These are phyloP conservation scores for Leptinotarsa haldemani DNA, from an alignment of 2,888 invertebrate genomes.

Conservation along the genomic window DNA sequence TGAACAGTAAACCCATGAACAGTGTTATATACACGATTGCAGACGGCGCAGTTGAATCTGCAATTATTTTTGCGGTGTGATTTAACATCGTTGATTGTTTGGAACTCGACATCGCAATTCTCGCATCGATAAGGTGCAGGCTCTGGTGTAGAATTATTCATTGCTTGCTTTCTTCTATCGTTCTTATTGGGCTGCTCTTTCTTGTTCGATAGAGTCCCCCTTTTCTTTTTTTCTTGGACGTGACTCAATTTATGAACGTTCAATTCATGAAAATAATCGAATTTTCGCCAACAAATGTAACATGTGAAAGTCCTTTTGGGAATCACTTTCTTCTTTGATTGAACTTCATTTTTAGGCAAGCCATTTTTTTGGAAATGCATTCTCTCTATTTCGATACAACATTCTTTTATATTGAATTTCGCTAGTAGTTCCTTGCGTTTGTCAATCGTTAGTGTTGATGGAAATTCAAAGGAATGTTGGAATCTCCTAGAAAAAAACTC, in stretches of 20 bases:
- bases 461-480: neutral
- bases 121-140: constrained; percentile 24
- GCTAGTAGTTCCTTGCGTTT: neutral
- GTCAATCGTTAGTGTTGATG: neutral
- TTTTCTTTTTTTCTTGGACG: constrained; percentile 34
- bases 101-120: constrained; percentile 28
- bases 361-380: neutral
- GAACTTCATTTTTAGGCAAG: no score
- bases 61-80: constrained; percentile 34
- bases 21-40: constrained; percentile 32
- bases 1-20: constrained; percentile 33
- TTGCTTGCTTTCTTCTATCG: neutral
- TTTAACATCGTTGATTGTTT: constrained; percentile 28
- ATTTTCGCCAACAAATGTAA: constrained; percentile 46
- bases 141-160: neutral
- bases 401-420: neutral
- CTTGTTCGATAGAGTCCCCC: neutral
- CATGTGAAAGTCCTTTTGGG: constrained; percentile 44
- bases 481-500: neutral
- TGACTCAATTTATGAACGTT: constrained; percentile 40
- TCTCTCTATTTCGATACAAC: constrained; percentile 18
- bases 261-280: constrained; percentile 35
- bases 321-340: neutral
- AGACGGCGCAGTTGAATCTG: constrained; percentile 31
- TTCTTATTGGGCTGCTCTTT: neutral